Conservation (phyloP, 1,140 invertebrate species). For the Drosophila azteca region DNA sequence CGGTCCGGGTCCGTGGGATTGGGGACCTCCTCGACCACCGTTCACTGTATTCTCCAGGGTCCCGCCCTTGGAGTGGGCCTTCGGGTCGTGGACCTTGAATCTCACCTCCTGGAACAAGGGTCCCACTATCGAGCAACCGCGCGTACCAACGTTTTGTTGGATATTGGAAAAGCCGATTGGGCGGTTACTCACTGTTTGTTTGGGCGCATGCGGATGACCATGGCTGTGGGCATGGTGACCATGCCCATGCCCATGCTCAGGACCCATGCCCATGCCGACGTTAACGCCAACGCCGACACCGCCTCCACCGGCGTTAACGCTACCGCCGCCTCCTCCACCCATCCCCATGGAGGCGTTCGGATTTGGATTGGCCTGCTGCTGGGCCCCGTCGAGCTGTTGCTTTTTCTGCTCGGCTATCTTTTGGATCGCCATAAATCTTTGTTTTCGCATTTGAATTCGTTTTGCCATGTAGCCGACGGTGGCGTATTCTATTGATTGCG, state of each 20-base stretch:
- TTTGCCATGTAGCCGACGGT: conserved; percentile 98
- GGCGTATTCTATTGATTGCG: conserved; percentile 91
- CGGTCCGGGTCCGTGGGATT: conserved; percentile 78
- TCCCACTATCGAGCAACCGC: conserved; percentile 88
- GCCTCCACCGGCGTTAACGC: conserved; percentile 47
- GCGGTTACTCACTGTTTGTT: conserved; percentile 84
- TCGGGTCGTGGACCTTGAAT: conserved; percentile 96
- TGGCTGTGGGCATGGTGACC: conserved; percentile 84
- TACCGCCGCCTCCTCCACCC: conserved; percentile 64
- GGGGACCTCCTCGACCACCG: conserved; percentile 88
- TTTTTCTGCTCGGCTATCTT: conserved; percentile 96
- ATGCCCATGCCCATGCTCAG: conserved; percentile 84
- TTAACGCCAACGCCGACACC: conserved; percentile 30
- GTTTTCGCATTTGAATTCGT: conserved; percentile 97
- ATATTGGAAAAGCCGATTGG: conserved; percentile 84
- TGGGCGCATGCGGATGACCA: conserved; percentile 84
- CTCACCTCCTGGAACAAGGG: conserved; percentile 95
- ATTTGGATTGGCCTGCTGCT: conserved; percentile 85
- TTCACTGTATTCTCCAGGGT: conserved; percentile 95
- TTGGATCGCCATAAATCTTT: conserved; percentile 92
- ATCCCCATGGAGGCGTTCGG: conserved; percentile 78
- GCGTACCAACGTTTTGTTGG: conserved; percentile 84
- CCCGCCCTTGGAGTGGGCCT: conserved; percentile 94
- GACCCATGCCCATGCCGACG: conserved; percentile 52
- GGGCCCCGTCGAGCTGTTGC: conserved; percentile 88